These are phyloP conservation scores for Bostrychus sinensis DNA, from an alignment of 2,113 vertebrate species.

Conservation along the genomic window DNA sequence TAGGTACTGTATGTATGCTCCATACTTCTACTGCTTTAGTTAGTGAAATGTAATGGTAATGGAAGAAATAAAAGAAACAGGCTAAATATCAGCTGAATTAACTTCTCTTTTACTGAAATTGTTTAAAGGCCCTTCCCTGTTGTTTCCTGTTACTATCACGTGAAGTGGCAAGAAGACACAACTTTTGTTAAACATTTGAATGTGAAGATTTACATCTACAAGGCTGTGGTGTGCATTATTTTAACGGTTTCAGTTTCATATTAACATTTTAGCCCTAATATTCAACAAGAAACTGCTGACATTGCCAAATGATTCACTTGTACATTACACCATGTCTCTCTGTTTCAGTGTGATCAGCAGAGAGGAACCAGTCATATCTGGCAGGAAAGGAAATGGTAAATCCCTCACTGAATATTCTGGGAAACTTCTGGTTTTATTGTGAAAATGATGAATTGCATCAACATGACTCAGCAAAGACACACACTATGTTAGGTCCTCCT, in stretches of 20 bases:
- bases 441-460: neutral
- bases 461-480: slow-evolving; percentile 13
- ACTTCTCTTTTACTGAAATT: too few relatives aligned
- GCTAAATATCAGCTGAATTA: too few relatives aligned
- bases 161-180: neutral
- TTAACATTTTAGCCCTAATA: neutral
- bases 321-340: neutral
- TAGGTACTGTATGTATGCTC: too few relatives aligned
- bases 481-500: neutral
- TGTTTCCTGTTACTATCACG: neutral
- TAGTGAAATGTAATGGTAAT: too few relatives aligned
- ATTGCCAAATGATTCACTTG: neutral
- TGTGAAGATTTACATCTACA: too few relatives aligned
- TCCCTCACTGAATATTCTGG: fast-evolving
- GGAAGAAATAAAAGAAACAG: too few relatives aligned
- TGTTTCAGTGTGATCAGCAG: neutral
- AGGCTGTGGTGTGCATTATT: too few relatives aligned
- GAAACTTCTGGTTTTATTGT: neutral
- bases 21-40: too few relatives aligned
- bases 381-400: slow-evolving; percentile 1
- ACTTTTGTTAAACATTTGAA: neutral
- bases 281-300: neutral
- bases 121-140: too few relatives aligned
- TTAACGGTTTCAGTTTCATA: too few relatives aligned
- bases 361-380: slow-evolving; percentile 3